Base-by-base conservation (phyloP, 2,888 invertebrate genomes). In the Therioaphis trifolii region DNA sequence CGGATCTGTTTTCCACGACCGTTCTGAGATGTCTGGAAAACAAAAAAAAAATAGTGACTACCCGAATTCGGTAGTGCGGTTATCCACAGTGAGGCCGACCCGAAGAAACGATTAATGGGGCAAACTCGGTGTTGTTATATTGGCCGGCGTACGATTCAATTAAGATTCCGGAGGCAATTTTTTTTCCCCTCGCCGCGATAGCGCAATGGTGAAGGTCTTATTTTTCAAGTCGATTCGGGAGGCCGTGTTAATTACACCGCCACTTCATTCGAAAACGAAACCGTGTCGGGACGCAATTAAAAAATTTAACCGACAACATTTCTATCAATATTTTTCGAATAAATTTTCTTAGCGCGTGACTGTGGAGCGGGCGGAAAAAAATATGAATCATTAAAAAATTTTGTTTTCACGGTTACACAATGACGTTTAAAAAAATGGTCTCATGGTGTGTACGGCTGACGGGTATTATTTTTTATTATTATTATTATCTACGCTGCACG, bases 381-480 rank as follows among this genome's bases (percentile, higher is more conserved):
- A 77, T 46, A 49, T 18, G 77, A 77, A 66, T 35, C 66, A 78
- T 78, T 78, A 78, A n/a, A n/a, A n/a, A 78, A 68, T 76, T 24
- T 52, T 52, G 21, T 78, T 66, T 78, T 77, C 35, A 68, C 46
- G 35, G 49, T 79, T 52, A 46, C 15, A 68, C 40, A 55, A 69
- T 27, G 78, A 69, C 43, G 68, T 78, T 78, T 78, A 69, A 40
- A 78, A 78, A 68, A 68, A 68, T 68, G 24, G 40, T 43, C 40
- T 49, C 24, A 15, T 55, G n/a, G 46, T 21, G 15, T 24, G 11
- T 43, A 63, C 74, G 35, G 40, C 49, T 63, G 82, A 49, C 78
- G 58, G 12, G 40, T n/a, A 21, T 69, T 69, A 40, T 43, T 69
- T 69, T 69, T 69, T 66, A 52, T 80, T 71, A 80, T 82, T 72